Evolutionary conservation across 2,113 vertebrate genomes (phyloP), one percentile per base, ranked within the genome.

Genomic region (Channa maculata): DNA sequence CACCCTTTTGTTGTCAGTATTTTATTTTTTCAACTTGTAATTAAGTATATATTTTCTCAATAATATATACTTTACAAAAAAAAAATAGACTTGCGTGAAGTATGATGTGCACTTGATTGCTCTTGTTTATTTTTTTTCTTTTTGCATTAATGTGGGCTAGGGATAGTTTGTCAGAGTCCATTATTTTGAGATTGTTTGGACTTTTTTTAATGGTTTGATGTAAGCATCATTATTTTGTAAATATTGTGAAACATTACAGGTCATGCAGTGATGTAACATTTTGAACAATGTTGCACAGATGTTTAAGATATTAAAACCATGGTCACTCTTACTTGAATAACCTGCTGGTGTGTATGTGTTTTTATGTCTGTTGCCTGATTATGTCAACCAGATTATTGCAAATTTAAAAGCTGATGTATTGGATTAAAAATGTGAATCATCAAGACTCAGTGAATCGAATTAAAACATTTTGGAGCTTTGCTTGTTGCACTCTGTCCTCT

Each of bases 231-330:
- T 96, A 92, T 93, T 97, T 94, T 98, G 96, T 98, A 96, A 97
- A 97, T 98, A 96, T 96, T 96, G 95, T 97, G 95, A 96, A 88
- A 95, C 95, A 92, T 96, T 96, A 95, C 95, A 98, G 96, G 95
- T 96, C 95, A 95, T 96, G 92, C 95, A 92, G 96, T 96, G 95
- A 94, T 96, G 95, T 95, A 95, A 98, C 96, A 97, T 97, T 98
- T 85, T 94, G 94, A 95, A 89, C 93, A 96, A 97, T 96, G 96
- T 97, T 97, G 95, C 96, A 96, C 96, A 95, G 92, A 96, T 95
- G 95, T 98, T 96, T 92, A 92, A 89, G 89, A 92, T 93, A 98
- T 97, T 98, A 96, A 98, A 92, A 96, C 92, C 92, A 90, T 97
- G 96, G 94, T 98, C 96, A 96, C 95, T 97, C 94, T 71, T 95